Evolutionary conservation across 2,113 vertebrate genomes (phyloP).

Genomic region (Malurus alboscapulatus): DNA sequence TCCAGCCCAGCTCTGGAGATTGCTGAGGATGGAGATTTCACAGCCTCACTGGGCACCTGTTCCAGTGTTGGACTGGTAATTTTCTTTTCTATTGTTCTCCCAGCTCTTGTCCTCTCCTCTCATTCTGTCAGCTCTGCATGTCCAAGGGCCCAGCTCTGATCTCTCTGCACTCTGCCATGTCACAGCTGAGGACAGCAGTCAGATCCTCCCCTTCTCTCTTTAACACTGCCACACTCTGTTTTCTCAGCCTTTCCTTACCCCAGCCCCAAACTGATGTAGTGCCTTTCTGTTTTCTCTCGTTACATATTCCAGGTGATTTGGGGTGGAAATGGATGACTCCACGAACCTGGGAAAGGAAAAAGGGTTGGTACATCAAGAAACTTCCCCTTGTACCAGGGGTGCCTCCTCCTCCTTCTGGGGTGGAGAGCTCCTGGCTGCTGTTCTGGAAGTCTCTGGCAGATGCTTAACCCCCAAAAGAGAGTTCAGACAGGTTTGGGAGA

Average conservation of each 20-base stretch:
- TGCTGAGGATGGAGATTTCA: not conserved
- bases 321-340: not conserved
- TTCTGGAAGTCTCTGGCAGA: not conserved
- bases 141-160: not conserved
- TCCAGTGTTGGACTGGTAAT: not conserved
- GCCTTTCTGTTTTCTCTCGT: not conserved
- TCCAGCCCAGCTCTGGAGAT: not conserved
- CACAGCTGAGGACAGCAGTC: not conserved
- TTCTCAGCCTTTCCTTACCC: not conserved
- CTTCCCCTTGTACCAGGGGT: not conserved
- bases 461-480: not conserved
- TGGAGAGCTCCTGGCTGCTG: not conserved
- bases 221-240: not conserved
- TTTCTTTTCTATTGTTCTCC: not conserved
- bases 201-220: not conserved
- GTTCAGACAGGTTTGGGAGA: not conserved
- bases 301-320: accelerated
- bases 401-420: not conserved
- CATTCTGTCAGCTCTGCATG: accelerated
- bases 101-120: not conserved
- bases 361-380: not conserved
- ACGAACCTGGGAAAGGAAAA: not conserved
- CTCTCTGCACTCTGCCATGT: not conserved
- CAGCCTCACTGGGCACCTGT: not conserved
- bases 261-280: not conserved